Base-by-base conservation (phyloP, 2,113 vertebrate species). In the Clarias gariepinus region DNA sequence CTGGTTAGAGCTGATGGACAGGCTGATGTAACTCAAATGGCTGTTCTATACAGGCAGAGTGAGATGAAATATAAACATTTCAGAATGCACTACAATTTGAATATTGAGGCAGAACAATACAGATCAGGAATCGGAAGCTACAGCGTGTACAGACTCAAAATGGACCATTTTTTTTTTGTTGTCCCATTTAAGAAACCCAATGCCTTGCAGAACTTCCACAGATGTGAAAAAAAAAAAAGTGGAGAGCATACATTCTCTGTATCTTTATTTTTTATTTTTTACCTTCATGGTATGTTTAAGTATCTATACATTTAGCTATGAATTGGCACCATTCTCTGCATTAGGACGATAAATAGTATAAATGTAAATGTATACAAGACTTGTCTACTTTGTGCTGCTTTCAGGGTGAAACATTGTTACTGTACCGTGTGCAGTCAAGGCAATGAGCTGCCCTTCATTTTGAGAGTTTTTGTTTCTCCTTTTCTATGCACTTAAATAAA, bases 321-420 rank as follows among this genome's bases (percentile, higher is more conserved):
- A 87, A 87, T 86, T 85, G 52, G 47, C 76, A 66, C 88, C 91
- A 84, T 92, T 83, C 91, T 90, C 91, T 92, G 87, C 88, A 87
- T 91, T 84, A 87, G 79, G 19, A 77, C 83, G 23, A 55, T 79
- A 85, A 92, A 93, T 87, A 85, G 61, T 89, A n/a, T 83, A 87
- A 89, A 90, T n/a, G n/a, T n/a, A 88, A 84, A 85, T 87, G 76
- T 85, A 86, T 88, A 90, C 90, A 91, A 91, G 87, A 86, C 80
- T 89, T 92, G 92, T 84, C 90, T 93, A 91, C 9, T 33, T 81
- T 87, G 53, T 88, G 89, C 90, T 87, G 88, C 81, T 90, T 80
- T 85, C 41, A 3, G 47, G 13, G 23, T 76, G 41, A 87, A 87
- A 85, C 77, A 36, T 69, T 90, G 81, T 66, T 47, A 47, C 55